phyloP scores from a whole-genome alignment of 2,888 invertebrate species.

The Polyploca ridens region DNA sequence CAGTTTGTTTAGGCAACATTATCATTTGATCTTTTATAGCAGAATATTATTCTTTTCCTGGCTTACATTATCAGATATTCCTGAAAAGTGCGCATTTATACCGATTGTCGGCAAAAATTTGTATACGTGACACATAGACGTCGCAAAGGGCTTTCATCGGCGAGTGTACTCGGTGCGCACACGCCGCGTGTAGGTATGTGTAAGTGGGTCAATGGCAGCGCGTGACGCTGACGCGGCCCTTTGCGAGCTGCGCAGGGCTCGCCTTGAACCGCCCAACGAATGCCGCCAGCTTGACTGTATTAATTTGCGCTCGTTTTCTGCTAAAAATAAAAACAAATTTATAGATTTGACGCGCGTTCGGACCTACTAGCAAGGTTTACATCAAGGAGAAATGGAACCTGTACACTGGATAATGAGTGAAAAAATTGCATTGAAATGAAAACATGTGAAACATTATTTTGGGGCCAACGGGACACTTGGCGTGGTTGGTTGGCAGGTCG shows the following conservation, averaged over 20 bases:
- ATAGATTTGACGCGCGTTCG: constrained; percentile 7
- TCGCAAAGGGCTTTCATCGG: constrained; percentile 65
- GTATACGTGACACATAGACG: constrained; percentile 62
- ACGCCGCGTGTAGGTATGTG: constrained; percentile 58
- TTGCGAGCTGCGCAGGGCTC: constrained; percentile 72
- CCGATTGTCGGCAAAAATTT: constrained; percentile 14
- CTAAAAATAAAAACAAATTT: constrained; percentile 61
- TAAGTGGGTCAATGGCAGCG: constrained; percentile 82
- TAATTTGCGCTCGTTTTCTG: constrained; percentile 74
- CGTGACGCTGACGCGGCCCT: constrained; percentile 82
- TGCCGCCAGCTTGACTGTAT: constrained; percentile 64
- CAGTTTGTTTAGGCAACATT: no score
- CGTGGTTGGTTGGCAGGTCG: no score
- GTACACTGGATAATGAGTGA: no score
- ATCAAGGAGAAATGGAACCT: constrained; percentile 11
- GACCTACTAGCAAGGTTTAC: not conserved
- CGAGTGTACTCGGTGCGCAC: constrained; percentile 73
- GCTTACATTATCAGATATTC: no score
- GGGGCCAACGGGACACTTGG: no score
- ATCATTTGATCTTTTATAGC: no score
- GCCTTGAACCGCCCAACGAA: constrained; percentile 78
- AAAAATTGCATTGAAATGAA: no score
- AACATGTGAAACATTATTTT: no score
- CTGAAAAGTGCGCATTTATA: not conserved
- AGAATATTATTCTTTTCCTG: no score